Evolutionary conservation across 2,797 vertebrate species (phyloP).

Genomic region (Salmo trutta): DNA sequence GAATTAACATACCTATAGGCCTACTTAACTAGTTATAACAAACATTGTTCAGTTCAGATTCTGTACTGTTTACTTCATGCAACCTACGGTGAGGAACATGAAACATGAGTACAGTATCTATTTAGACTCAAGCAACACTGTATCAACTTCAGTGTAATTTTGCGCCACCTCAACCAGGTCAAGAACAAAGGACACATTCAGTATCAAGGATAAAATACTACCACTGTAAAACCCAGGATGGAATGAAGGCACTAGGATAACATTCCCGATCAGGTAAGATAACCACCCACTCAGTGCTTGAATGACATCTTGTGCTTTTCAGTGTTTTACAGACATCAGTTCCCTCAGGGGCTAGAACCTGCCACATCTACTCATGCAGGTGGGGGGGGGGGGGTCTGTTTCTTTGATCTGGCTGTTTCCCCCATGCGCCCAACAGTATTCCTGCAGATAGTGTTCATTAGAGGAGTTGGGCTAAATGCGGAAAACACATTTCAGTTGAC

Average conservation of each 20-base stretch:
- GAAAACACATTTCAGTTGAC: too few species aligned
- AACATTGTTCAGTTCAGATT: neutral
- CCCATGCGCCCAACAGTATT: conserved; percentile 87
- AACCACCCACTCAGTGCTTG: neutral
- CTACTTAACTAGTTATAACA: neutral
- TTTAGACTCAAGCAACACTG: too few species aligned
- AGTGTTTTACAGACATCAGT: neutral
- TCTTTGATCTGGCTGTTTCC: conserved; percentile 20
- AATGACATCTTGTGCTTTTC: neutral
- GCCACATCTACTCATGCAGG: neutral
- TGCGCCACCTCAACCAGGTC: conserved; percentile 73
- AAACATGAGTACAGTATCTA: too few species aligned
- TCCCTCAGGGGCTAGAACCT: neutral
- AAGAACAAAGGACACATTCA: conserved; percentile 87
- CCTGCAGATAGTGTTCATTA: conserved; percentile 87
- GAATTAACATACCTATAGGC: neutral
- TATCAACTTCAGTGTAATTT: neutral
- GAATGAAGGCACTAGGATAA: conserved; percentile 85
- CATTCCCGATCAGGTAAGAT: conserved; percentile 89
- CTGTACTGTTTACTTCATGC: neutral
- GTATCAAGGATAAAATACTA: conserved; percentile 90
- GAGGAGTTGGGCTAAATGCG: too few species aligned
- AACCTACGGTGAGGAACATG: neutral
- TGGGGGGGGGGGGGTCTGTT: too few species aligned
- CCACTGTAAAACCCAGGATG: conserved; percentile 86